Evolutionary conservation across 2,888 invertebrate species (phyloP), one percentile per base, ranked within the genome.

Genomic region (Acleris laterana): DNA sequence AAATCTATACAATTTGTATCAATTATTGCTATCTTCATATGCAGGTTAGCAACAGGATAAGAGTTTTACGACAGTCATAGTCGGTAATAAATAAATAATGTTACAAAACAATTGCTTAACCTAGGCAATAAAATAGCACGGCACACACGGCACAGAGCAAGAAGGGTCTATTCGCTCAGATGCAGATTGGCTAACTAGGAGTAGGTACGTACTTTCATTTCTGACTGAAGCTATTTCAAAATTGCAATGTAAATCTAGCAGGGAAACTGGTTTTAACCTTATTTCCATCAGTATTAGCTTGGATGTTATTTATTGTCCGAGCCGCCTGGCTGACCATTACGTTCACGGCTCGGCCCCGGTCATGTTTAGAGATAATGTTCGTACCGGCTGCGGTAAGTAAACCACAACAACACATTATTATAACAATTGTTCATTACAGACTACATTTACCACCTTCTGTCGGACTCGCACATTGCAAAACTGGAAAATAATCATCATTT

Each of bases 251-350:
- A 63, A 71, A 62, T 63, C 62, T 68, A 64, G 69, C 55, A 68
- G 68, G 59, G 65, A 65, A 74, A 72, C 73, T 69, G 69, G 76
- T 74, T 73, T 66, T 32, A 59, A 70, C 62, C 71, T 69, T 65
- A 69, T 74, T 77, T 70, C 71, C 71, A 71, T 73, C 70, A 69
- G 70, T 69, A 68, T 69, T 69, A 69, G 68, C 68, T 60, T 65
- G 68, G 63, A 68, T 68, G 68, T 69, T 74, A 71, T 71, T 70
- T 69, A 71, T 72, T 71, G 69, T 68, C 68, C 42, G 68, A 59
- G 67, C 68, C 58, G 59, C 9, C 32, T 32, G 71, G 68, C 56
- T 66, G 49, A 46, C 50, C 65, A 52, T 59, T 69, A 63, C 63
- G 32, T 60, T 60, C 53, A 55, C 46, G 20, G 55, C 53, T 42